Base-by-base conservation (phyloP, 2,888 invertebrate genomes). In the Troilus luridus region DNA sequence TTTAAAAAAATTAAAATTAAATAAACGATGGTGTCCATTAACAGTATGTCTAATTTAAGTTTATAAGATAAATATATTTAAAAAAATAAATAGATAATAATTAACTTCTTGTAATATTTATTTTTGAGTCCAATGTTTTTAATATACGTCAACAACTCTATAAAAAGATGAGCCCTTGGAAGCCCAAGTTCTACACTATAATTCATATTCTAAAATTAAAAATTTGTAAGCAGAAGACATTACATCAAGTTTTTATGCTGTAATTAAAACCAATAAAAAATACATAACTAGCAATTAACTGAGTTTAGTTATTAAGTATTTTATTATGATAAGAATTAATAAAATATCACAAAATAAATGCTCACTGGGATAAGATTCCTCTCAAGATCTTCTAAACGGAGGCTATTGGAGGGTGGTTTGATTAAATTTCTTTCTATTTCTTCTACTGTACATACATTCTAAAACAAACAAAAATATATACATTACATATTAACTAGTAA, bases 381-480 rank as follows among this genome's bases (percentile, higher is more conserved):
- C 90, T 92, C 92, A 64, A 92, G 91, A 91, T 92, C 92, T 92
- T 92, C 92, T 60, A 92, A 90, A n/a, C 92, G 90, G 41, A 92
- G 72, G 24, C 91, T 91, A 88, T 91, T 92, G 19, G 91, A 62
- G 1, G 91, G 92, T 14, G 81, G 89, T 92, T 95, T 95, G 0
- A 96, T 95, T 91, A 97, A 94, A 93, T 96, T 96, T 81, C 96
- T 95, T 93, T 97, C 97, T 93, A 97, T 93, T 93, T 97, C 97
- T 93, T 97, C 97, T 14, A 97, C 96, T 0, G 97, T 97, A 93
- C 96, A 96, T 81, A 96, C 96, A 94, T 96, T 96, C 93, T 96
- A 96, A 90, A 95, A 94, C 64, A 90, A 60, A 41, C 0, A 59
- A 89, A 88, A 56, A 41, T 41, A 41, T 41, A 41, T 17, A 60